These are phyloP conservation scores for Pelecanoides urinatrix DNA, from an alignment of 2,113 vertebrate genomes.

Conservation along the genomic window DNA sequence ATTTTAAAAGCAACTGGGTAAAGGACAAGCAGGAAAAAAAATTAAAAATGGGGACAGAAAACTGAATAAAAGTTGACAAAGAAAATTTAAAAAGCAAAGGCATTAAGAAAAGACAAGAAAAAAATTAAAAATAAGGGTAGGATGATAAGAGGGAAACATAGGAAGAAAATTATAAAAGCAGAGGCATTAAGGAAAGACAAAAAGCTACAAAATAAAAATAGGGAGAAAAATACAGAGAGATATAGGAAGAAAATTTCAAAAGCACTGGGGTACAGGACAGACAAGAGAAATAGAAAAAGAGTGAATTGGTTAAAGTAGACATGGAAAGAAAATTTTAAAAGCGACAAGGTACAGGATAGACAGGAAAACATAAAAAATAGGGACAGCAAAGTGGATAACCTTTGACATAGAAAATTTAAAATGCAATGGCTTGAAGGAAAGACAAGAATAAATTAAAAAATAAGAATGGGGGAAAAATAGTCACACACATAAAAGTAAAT, in stretches of 20 bases:
- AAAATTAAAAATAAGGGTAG: neutral
- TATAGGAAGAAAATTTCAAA: neutral
- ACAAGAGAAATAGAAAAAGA: too few relatives aligned
- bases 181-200: neutral
- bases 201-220: neutral
- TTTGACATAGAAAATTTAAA: neutral
- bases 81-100: neutral
- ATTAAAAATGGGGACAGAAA: neutral
- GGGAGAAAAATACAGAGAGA: neutral
- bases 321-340: neutral
- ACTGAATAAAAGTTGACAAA: too few relatives aligned
- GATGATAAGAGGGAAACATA: neutral
- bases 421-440: too few relatives aligned
- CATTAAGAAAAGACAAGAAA: neutral
- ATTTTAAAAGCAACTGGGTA: neutral
- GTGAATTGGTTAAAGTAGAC: too few relatives aligned
- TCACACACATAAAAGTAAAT: too few relatives aligned
- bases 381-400: neutral
- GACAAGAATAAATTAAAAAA: too few relatives aligned
- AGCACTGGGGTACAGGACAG: neutral
- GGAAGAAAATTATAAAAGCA: neutral
- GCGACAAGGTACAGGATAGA: neutral
- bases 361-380: neutral
- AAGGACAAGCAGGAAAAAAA: neutral
- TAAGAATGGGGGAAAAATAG: too few relatives aligned